Conservation (phyloP, 2,888 invertebrate genomes). For the Aethes cnicana region DNA sequence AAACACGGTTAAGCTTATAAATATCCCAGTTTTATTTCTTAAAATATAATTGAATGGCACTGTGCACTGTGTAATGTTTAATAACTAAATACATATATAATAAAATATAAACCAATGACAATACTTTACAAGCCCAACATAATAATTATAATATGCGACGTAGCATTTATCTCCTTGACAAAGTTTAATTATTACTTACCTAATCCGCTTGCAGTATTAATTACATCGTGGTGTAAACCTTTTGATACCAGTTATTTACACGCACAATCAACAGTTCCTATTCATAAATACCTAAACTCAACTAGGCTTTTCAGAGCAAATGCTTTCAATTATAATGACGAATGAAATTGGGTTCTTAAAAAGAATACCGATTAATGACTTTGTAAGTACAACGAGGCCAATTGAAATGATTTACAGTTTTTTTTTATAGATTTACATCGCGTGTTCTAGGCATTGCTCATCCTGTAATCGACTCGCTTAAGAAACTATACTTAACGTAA, state of each 20-base stretch:
- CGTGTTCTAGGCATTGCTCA: conserved; percentile 75
- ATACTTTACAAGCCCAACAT: no score
- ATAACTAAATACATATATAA: no score
- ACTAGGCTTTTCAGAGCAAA: not conserved
- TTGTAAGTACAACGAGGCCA: conserved; percentile 74
- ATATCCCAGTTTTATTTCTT: conserved; percentile 3
- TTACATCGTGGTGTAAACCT: no score
- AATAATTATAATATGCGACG: no score
- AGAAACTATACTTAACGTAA: conserved; percentile 51
- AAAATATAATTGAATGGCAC: conserved; percentile 16
- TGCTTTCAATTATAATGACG: not conserved
- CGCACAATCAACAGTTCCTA: conserved; percentile 19
- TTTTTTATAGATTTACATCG: conserved; percentile 57
- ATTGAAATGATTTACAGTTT: conserved; percentile 55
- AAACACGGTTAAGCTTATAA: not conserved
- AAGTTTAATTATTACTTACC: no score
- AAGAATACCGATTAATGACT: conserved; percentile 36
- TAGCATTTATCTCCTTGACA: no score
- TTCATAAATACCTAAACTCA: not conserved
- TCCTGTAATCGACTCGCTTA: conserved; percentile 52
- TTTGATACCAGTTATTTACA: no score
- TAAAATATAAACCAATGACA: no score
- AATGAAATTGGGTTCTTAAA: not conserved
- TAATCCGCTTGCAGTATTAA: no score
- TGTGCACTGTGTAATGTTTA: no score